These are phyloP conservation scores for Notechis scutatus DNA, from an alignment of 2,113 vertebrate species.

Conservation along the genomic window DNA sequence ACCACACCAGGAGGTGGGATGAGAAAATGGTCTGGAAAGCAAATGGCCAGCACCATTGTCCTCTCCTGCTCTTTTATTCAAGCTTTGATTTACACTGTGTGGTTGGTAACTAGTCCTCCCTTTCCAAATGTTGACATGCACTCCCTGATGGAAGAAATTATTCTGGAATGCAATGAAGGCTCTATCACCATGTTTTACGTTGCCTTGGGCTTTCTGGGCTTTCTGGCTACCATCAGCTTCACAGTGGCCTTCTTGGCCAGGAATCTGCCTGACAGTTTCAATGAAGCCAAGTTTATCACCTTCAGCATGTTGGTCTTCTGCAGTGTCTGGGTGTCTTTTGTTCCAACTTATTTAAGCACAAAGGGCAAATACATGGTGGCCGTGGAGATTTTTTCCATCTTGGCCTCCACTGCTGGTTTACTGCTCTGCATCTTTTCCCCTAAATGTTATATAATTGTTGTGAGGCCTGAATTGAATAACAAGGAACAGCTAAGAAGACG, in stretches of 20 bases:
- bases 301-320: too few relatives aligned
- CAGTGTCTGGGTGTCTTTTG: too few relatives aligned
- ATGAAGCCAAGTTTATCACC: too few relatives aligned
- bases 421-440: too few relatives aligned
- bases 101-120: neutral
- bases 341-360: too few relatives aligned
- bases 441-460: too few relatives aligned
- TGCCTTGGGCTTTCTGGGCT: neutral
- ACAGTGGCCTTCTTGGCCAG: neutral
- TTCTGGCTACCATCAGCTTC: neutral
- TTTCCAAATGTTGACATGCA: neutral
- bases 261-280: neutral
- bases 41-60: neutral
- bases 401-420: too few relatives aligned
- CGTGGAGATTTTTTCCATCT: too few relatives aligned
- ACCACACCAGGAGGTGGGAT: neutral
- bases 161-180: neutral
- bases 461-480: too few relatives aligned
- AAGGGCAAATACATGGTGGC: too few relatives aligned
- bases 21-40: neutral
- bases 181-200: neutral
- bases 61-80: neutral
- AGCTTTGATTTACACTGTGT: neutral
- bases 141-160: neutral
- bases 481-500: too few relatives aligned